These are phyloP conservation scores for Chionomys nivalis DNA, from an alignment of 2,113 vertebrate species.

Conservation along the genomic window DNA sequence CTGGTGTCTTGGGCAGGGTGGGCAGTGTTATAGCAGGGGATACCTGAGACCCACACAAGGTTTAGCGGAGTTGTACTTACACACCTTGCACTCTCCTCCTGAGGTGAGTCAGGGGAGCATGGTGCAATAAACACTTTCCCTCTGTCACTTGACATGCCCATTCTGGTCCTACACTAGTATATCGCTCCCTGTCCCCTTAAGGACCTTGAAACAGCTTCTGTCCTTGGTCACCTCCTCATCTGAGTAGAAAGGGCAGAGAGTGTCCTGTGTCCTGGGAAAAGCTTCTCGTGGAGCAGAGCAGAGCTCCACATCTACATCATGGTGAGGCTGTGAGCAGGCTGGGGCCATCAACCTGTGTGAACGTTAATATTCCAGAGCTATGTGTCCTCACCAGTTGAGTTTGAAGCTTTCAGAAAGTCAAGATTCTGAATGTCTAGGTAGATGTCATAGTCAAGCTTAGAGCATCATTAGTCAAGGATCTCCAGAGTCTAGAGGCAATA, in stretches of 20 bases:
- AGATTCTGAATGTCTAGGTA: background rate
- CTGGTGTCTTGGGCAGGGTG: background rate
- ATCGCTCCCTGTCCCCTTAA: fast-evolving
- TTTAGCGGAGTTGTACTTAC: background rate
- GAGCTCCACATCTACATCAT: background rate
- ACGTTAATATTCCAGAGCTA: fast-evolving
- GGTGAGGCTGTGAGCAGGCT: background rate
- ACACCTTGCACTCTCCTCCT: background rate
- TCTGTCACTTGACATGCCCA: fast-evolving
- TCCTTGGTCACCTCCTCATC: background rate
- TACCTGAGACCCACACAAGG: background rate
- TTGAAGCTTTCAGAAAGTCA: fast-evolving
- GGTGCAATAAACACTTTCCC: fast-evolving
- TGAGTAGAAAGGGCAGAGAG: background rate
- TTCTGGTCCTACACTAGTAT: background rate
- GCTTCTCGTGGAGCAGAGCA: background rate
- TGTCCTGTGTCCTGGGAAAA: background rate
- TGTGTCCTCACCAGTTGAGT: background rate
- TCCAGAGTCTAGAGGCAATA: background rate
- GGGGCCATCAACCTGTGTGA: background rate
- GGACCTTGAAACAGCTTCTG: background rate
- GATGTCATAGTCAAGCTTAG: background rate
- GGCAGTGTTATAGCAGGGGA: fast-evolving
- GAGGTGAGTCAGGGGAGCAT: background rate
- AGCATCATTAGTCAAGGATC: fast-evolving